phyloP scores from a whole-genome alignment of 2,113 vertebrate species.

The Sebastes fasciatus region DNA sequence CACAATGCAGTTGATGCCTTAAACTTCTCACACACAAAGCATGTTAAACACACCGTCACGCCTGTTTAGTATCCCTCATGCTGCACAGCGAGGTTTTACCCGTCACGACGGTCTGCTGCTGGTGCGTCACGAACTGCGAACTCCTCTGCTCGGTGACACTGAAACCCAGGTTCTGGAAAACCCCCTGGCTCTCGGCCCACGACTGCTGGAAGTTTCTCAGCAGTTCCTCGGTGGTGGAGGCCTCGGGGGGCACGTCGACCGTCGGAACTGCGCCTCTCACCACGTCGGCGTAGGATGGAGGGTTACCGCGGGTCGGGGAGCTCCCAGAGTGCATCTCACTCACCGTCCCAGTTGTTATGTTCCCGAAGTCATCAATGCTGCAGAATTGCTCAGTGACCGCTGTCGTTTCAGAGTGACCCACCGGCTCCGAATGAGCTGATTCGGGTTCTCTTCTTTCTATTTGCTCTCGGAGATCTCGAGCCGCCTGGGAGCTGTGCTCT shows the following conservation, averaged over 20 bases:
- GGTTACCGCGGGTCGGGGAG: slow-evolving; percentile 81
- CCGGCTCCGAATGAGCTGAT: slow-evolving; percentile 50
- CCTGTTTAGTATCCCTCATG: slow-evolving; percentile 79
- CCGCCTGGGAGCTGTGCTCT: slow-evolving; percentile 81
- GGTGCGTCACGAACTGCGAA: slow-evolving; percentile 84
- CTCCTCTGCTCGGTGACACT: slow-evolving; percentile 84
- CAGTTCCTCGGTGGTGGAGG: slow-evolving; percentile 85
- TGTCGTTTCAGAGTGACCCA: slow-evolving; percentile 71
- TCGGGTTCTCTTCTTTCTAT: slow-evolving; percentile 77
- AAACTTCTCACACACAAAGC: slow-evolving; percentile 31
- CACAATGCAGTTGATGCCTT: slow-evolving; percentile 31
- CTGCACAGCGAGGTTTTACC: slow-evolving; percentile 86
- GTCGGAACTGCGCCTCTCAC: slow-evolving; percentile 85
- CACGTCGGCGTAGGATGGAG: slow-evolving; percentile 93
- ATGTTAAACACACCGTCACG: slow-evolving; percentile 70
- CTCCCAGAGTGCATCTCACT: slow-evolving; percentile 75
- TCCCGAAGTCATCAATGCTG: slow-evolving; percentile 82
- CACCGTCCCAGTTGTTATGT: slow-evolving; percentile 69
- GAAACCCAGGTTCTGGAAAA: slow-evolving; percentile 88
- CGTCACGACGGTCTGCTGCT: slow-evolving; percentile 86
- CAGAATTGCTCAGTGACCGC: slow-evolving; percentile 82
- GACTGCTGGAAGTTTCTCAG: slow-evolving; percentile 89
- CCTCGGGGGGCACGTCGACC: slow-evolving; percentile 81
- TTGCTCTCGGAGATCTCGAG: slow-evolving; percentile 82
- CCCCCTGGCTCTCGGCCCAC: slow-evolving; percentile 89